Evolutionary conservation across 2,113 vertebrate species (phyloP).

Genomic region (Grus americana): DNA sequence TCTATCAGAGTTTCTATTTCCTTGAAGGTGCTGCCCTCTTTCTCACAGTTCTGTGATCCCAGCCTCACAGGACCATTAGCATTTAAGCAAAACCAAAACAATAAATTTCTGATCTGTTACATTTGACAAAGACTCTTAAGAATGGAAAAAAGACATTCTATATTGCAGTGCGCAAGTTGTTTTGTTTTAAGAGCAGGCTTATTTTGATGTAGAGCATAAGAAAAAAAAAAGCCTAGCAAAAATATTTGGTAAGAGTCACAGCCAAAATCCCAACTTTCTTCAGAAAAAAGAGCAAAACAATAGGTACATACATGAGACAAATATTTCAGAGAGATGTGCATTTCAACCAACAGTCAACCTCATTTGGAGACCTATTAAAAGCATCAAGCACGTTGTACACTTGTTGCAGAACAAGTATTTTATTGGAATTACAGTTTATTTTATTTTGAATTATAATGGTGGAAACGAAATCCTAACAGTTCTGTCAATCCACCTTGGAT

Average conservation of each 20-base stretch:
- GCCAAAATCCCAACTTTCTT: neutral
- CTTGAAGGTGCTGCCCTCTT: constrained; percentile 18
- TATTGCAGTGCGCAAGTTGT: neutral
- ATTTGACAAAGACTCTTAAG: neutral
- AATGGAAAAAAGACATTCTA: neutral
- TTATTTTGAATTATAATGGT: neutral
- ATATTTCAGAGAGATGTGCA: neutral
- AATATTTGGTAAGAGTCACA: neutral
- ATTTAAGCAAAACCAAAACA: neutral
- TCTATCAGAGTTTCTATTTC: neutral
- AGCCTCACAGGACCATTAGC: neutral
- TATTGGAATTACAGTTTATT: neutral
- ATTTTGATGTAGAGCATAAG: neutral
- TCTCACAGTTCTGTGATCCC: neutral
- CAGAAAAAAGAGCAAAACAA: neutral
- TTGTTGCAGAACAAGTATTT: neutral
- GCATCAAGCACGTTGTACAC: neutral
- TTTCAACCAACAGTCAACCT: neutral
- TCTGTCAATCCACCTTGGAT: neutral
- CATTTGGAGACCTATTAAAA: neutral
- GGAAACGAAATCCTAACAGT: neutral
- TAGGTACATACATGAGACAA: neutral
- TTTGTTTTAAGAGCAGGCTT: neutral
- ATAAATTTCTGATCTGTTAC: neutral
- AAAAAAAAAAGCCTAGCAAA: neutral